phyloP scores from a whole-genome alignment of 2,797 vertebrate genomes.

The Sebastes flavidus region DNA sequence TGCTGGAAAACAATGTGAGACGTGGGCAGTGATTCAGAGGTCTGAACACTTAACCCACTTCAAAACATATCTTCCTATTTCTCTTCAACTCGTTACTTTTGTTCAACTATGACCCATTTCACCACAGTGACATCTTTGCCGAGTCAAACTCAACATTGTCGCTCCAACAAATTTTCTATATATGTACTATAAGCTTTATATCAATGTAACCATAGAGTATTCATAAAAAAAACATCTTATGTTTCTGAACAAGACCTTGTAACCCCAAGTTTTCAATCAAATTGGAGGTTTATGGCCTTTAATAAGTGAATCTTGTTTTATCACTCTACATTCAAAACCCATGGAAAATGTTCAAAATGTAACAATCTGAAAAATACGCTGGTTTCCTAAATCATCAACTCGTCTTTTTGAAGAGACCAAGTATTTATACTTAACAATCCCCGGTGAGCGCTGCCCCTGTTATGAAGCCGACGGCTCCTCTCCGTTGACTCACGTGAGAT shows the following conservation, averaged over 20 bases:
- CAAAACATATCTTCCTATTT: background rate
- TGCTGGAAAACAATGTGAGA: background rate
- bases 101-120: background rate
- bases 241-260: too few species aligned
- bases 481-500: conserved; percentile 39
- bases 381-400: background rate
- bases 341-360: background rate
- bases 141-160: too few species aligned
- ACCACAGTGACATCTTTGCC: background rate
- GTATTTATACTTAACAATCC: background rate
- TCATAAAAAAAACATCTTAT: too few species aligned
- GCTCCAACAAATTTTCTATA: too few species aligned
- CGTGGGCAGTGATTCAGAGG: background rate
- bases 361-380: background rate
- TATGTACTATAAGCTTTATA: background rate
- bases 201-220: background rate
- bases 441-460: background rate
- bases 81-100: background rate
- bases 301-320: background rate
- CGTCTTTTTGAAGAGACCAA: background rate
- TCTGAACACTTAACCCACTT: background rate
- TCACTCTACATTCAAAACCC: background rate
- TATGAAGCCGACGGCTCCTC: conserved; percentile 17
- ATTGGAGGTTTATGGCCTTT: background rate
- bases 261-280: too few species aligned